Conservation (phyloP, 2,797 vertebrate genomes). For the Holocentrus rufus region DNA sequence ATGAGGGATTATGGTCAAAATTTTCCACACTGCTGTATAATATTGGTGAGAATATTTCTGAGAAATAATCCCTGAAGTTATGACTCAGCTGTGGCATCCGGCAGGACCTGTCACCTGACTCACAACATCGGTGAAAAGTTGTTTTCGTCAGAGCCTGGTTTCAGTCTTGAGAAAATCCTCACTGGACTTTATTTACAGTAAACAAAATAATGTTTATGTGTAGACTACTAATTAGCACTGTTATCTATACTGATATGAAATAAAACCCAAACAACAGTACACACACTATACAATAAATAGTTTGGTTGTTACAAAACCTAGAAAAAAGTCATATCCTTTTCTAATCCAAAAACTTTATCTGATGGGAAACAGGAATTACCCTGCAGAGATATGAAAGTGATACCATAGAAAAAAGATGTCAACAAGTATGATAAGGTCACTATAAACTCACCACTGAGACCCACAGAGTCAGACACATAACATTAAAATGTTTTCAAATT, state of each 20-base stretch:
- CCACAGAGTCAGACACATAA: no score
- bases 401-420: neutral
- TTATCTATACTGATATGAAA: neutral
- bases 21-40: neutral
- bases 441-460: no score
- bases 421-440: neutral
- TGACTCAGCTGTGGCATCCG: conserved; percentile 48
- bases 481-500: no score
- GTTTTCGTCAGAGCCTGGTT: conserved; percentile 50
- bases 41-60: neutral
- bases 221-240: neutral
- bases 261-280: neutral
- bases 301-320: neutral
- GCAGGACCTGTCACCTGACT: conserved; percentile 62
- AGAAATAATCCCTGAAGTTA: conserved; percentile 10
- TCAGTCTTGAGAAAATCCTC: conserved; percentile 48
- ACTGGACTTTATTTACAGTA: neutral
- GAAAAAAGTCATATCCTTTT: no score
- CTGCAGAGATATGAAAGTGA: neutral
- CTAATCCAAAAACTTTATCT: no score
- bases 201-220: neutral
- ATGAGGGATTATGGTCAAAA: neutral
- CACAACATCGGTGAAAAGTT: conserved; percentile 26
- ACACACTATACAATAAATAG: neutral
- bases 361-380: no score